These are phyloP conservation scores for Ormia ochracea DNA, from an alignment of 2,888 invertebrate species.

Conservation along the genomic window DNA sequence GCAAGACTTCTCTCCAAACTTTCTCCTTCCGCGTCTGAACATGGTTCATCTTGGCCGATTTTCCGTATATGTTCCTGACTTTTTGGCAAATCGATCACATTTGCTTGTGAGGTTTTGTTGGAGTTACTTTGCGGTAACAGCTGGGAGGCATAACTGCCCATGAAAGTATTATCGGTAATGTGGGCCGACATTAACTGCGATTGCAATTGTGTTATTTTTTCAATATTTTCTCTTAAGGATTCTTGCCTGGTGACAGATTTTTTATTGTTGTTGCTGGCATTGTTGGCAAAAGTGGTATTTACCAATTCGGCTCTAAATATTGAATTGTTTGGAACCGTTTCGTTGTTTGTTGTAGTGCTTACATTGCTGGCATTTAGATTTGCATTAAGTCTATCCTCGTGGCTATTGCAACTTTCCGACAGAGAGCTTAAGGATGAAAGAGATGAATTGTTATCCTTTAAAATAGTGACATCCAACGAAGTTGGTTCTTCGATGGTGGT, in stretches of 20 bases:
- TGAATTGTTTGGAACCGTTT: slow-evolving; percentile 29
- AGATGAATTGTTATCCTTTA: slow-evolving; percentile 48
- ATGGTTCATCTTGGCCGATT: slow-evolving; percentile 22
- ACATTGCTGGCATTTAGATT: slow-evolving; percentile 39
- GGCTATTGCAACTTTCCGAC: slow-evolving; percentile 54
- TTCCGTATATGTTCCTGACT: slow-evolving; percentile 35
- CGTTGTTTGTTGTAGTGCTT: neutral
- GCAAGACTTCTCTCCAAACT: neutral
- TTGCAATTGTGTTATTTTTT: slow-evolving; percentile 76
- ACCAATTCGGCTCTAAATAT: slow-evolving; percentile 75
- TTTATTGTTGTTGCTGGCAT: slow-evolving; percentile 47
- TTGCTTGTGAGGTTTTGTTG: slow-evolving; percentile 42
- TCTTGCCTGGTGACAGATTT: slow-evolving; percentile 73
- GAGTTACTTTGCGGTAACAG: slow-evolving; percentile 30
- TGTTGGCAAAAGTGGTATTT: slow-evolving; percentile 71
- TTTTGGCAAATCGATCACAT: slow-evolving; percentile 62
- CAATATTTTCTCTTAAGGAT: slow-evolving; percentile 76
- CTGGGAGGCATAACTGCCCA: slow-evolving; percentile 60
- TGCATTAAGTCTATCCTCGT: slow-evolving; percentile 44
- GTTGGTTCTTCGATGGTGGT: slow-evolving; percentile 71
- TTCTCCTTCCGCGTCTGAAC: neutral
- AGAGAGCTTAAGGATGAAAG: slow-evolving; percentile 52
- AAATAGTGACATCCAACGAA: slow-evolving; percentile 15
- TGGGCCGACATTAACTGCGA: slow-evolving; percentile 77
- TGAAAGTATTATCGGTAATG: slow-evolving; percentile 68